Percentiles rank a stretch among this genome's conserved stretches.
Conservation (phyloP, 2,113 vertebrate species). For the Odobenus rosmarus region DNA sequence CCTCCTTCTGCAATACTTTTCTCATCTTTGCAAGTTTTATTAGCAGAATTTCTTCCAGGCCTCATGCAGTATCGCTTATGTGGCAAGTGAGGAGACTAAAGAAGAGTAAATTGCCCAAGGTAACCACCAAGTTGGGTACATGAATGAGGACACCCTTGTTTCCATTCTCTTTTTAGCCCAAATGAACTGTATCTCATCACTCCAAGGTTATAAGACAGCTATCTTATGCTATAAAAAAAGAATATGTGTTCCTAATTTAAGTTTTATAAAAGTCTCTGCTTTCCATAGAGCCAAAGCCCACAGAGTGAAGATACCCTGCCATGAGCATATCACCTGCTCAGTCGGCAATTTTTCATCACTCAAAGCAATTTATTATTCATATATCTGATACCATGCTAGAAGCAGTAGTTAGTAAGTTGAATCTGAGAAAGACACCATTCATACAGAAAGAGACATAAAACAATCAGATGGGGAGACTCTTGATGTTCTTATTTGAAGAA, state of each 20-base stretch:
- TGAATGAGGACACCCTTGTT: background rate
- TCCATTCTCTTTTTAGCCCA: constrained; percentile 31
- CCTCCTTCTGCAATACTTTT: background rate
- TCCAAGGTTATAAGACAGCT: background rate
- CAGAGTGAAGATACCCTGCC: background rate
- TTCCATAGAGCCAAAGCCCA: constrained; percentile 17
- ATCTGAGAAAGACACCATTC: background rate
- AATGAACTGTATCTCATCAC: background rate
- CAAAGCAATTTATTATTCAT: constrained; percentile 3
- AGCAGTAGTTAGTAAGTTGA: background rate
- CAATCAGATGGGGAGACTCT: background rate
- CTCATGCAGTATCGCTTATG: background rate
- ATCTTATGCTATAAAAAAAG: background rate
- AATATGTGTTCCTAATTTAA: background rate
- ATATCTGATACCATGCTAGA: background rate
- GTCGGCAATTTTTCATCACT: background rate
- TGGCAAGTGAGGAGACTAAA: background rate
- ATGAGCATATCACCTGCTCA: background rate
- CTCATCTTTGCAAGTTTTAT: background rate
- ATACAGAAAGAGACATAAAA: background rate
- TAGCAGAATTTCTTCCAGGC: background rate
- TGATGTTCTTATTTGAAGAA: constrained; percentile 32
- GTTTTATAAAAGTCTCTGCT: background rate
- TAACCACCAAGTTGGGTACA: background rate
- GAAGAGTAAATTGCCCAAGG: background rate